phyloP scores from a whole-genome alignment of 1,140 invertebrate genomes.

The Sarcophaga bullata region DNA sequence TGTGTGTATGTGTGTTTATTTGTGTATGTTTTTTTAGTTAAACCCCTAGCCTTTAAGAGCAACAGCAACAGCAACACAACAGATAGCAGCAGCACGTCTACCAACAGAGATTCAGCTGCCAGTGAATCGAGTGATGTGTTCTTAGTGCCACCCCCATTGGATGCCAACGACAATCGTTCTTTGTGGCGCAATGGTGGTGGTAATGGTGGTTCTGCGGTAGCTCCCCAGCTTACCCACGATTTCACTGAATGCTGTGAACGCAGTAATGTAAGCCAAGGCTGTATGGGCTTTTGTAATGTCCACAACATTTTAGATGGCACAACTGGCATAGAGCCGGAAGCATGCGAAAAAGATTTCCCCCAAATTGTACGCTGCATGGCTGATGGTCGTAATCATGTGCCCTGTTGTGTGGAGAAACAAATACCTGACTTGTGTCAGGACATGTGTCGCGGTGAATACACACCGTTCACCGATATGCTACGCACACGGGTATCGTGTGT shows the following conservation, averaged over 20 bases:
- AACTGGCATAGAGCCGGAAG: constrained; percentile 80
- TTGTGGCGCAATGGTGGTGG: constrained; percentile 52
- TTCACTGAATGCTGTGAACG: constrained; percentile 80
- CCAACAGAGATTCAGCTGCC: constrained; percentile 55
- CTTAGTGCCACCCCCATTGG: constrained; percentile 61
- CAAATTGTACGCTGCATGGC: constrained; percentile 79
- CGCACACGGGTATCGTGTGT: constrained; percentile 86
- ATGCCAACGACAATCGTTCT: constrained; percentile 64
- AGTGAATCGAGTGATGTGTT: constrained; percentile 67
- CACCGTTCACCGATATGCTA: constrained; percentile 82
- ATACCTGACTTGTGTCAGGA: constrained; percentile 86
- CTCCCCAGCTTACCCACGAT: constrained; percentile 71
- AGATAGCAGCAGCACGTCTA: constrained; percentile 31
- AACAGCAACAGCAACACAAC: background rate
- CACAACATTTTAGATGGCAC: constrained; percentile 81
- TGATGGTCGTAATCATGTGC: constrained; percentile 84
- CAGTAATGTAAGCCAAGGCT: constrained; percentile 74
- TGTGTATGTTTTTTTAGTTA: background rate
- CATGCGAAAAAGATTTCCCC: constrained; percentile 81
- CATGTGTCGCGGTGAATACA: constrained; percentile 85
- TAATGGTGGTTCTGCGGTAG: constrained; percentile 46
- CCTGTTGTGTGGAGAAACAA: constrained; percentile 81
- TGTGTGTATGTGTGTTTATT: background rate
- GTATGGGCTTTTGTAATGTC: constrained; percentile 84
- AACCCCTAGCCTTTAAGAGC: background rate